phyloP scores from a whole-genome alignment of 2,113 vertebrate species.

The Neoarius graeffei region DNA sequence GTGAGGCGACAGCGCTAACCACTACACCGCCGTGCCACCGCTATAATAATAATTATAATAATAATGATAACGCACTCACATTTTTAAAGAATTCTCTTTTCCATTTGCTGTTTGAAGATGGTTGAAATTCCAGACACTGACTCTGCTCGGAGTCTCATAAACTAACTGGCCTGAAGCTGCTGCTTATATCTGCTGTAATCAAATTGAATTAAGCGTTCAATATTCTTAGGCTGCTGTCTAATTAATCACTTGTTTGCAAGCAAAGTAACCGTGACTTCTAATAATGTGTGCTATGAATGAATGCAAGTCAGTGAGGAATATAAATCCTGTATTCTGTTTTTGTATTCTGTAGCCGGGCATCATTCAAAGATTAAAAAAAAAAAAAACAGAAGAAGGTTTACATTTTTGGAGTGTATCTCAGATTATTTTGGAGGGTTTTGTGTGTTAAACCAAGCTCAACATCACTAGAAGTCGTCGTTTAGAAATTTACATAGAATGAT shows the following conservation, averaged over 20 bases:
- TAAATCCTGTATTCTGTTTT: not conserved
- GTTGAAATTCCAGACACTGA: slow-evolving; percentile 19
- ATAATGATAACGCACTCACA: not conserved
- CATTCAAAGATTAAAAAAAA: not conserved
- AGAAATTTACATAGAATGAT: not conserved
- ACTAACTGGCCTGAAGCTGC: not conserved
- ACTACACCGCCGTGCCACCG: no score
- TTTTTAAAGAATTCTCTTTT: not conserved
- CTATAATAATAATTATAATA: no score
- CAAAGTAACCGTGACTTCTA: slow-evolving; percentile 28
- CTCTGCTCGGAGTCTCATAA: not conserved
- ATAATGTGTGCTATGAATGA: slow-evolving; percentile 48
- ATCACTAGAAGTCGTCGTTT: not conserved
- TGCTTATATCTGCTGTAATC: slow-evolving; percentile 37
- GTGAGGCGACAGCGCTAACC: no score
- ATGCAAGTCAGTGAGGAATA: slow-evolving; percentile 18
- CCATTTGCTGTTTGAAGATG: slow-evolving; percentile 12
- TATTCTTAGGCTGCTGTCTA: slow-evolving; percentile 49
- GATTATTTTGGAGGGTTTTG: not conserved
- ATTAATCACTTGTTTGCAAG: slow-evolving; percentile 56
- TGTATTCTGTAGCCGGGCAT: not conserved
- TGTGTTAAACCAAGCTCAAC: not conserved
- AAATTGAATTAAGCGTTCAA: slow-evolving; percentile 52
- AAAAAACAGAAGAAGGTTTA: not conserved
- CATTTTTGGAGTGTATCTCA: not conserved